Percentiles rank a stretch among this genome's conserved stretches.
phyloP scores from a whole-genome alignment of 1,140 invertebrate genomes.

The Proctacanthus coquilletti region DNA sequence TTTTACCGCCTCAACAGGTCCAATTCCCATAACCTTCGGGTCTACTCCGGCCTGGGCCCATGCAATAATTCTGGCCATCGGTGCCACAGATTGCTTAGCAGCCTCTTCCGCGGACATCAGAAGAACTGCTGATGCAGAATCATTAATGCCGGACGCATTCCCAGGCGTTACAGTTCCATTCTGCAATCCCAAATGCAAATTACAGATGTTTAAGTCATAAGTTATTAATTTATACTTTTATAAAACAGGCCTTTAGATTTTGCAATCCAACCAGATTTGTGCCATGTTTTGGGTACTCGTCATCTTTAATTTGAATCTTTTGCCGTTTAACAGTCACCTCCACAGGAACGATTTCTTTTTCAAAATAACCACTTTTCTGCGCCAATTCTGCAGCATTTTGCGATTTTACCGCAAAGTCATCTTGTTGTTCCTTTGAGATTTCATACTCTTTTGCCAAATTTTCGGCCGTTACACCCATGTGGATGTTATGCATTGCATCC shows the following conservation, averaged over 20 bases:
- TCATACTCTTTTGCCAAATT: constrained; percentile 58
- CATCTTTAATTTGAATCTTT: constrained; percentile 34
- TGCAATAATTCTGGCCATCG: constrained; percentile 50
- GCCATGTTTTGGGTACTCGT: constrained; percentile 51
- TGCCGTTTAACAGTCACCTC: constrained; percentile 35
- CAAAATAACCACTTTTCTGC: constrained; percentile 46
- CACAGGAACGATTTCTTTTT: constrained; percentile 54
- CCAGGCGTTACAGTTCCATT: constrained; percentile 61
- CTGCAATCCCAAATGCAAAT: constrained; percentile 11
- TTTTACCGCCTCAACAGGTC: constrained; percentile 52
- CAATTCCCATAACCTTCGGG: constrained; percentile 60
- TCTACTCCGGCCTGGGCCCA: constrained; percentile 52
- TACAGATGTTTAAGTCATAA: neutral
- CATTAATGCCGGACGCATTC: constrained; percentile 71
- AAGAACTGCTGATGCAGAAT: constrained; percentile 70
- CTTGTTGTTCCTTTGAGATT: constrained; percentile 59
- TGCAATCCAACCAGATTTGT: constrained; percentile 41
- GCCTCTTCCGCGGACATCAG: constrained; percentile 46
- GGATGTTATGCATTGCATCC: constrained; percentile 61
- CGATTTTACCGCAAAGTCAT: constrained; percentile 54
- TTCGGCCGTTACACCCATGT: constrained; percentile 80
- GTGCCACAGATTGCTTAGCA: constrained; percentile 25
- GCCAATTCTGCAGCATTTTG: constrained; percentile 53
- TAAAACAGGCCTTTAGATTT: constrained; percentile 48
- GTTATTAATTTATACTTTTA: constrained; percentile 31